Base-by-base conservation (phyloP, 2,888 invertebrate species). In the Mythimna loreyi region DNA sequence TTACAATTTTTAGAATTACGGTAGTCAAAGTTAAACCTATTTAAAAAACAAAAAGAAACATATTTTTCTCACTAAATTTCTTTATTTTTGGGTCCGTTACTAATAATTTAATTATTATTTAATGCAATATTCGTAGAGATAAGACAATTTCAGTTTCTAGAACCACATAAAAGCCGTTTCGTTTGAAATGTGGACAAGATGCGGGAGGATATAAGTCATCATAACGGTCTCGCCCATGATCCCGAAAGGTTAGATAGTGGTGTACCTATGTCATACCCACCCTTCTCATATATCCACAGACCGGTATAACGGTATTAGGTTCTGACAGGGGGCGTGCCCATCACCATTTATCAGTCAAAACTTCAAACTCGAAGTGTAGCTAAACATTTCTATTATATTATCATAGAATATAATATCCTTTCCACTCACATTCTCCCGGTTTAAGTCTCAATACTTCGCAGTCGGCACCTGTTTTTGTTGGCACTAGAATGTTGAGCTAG, bases 191-290 rank as follows among this genome's bases (percentile, higher is more conserved):
- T 67, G 56, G 50, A 56, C 73, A 49, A 67, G 52, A 63, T 75
- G 75, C 63, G 79, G 74, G 59, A 73, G 21, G 63, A 52, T 77
- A 76, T 78, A 79, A 74, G 75, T 75, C 79, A 63, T 77, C 76
- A 74, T 77, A 79, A 67, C 63, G 60, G 60, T 64, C 57, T 36
- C 30, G 49, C 21, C 49, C 60, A 36, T 53, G 62, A 66, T 60
- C 36, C 73, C 52, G 25, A 64, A 74, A 63, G 74, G 79, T 76
- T 67, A 67, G 67, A 74, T 67, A 75, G 78, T 75, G 56, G 64
- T 72, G 60, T 72, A 72, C 78, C 78, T 78, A 64, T 65, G 60
- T 75, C 75, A 75, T 75, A 58, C 50, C 65, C 72, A 61, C 64
- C 72, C 64, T 72, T 72, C 72, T 64, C 56, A 61, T 61, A 78